Evolutionary conservation across 2,797 vertebrate genomes (phyloP).

Genomic region (Xerus rutilus): DNA sequence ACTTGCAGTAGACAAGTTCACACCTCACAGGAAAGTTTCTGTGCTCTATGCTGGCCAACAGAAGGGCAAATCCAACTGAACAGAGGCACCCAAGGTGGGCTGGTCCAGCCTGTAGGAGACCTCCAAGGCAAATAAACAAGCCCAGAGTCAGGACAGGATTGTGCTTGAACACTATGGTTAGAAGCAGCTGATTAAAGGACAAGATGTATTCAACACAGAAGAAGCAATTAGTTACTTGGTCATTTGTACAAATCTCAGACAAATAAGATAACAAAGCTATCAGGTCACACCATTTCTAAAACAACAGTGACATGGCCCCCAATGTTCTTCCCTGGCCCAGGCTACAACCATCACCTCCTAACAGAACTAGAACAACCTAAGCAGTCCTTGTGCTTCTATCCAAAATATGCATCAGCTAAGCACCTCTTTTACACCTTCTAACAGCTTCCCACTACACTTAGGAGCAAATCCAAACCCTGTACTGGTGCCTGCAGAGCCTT

Average conservation of each 20-base stretch:
- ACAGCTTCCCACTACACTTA: neutral
- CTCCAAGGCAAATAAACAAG: constrained; percentile 8
- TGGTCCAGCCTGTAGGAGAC: neutral
- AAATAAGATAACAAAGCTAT: neutral
- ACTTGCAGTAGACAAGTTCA: neutral
- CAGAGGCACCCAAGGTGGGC: neutral
- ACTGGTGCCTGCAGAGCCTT: neutral
- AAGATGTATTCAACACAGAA: neutral
- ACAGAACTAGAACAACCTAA: neutral
- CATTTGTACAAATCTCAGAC: neutral
- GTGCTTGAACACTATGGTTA: neutral
- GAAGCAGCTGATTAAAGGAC: neutral
- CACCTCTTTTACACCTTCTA: neutral
- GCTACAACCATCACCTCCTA: neutral
- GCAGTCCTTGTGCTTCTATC: neutral
- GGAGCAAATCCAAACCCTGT: neutral
- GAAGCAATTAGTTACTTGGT: neutral
- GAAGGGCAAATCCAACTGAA: neutral
- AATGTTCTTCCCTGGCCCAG: neutral
- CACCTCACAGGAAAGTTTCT: neutral
- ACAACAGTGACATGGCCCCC: neutral
- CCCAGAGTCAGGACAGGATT: neutral
- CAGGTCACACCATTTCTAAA: neutral
- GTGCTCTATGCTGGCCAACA: neutral
- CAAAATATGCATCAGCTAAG: neutral